A percentile compares a stretch with the other conserved stretches of the same genome.
phyloP scores from a whole-genome alignment of 2,888 invertebrate genomes.

The Diadegma fenestrale region DNA sequence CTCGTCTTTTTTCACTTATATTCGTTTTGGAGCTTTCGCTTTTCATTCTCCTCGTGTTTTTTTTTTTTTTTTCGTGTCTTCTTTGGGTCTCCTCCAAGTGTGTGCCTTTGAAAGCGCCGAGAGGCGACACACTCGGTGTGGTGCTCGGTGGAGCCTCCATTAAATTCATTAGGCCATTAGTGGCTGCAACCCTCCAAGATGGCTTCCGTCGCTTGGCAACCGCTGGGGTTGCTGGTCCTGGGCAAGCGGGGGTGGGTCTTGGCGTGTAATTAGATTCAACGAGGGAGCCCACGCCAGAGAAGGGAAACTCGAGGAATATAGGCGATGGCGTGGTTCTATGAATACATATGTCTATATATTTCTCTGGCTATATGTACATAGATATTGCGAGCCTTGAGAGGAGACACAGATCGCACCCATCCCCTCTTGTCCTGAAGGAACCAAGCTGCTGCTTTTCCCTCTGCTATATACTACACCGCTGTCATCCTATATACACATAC shows the following conservation, averaged over 20 bases:
- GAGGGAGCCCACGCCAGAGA: constrained; percentile 78
- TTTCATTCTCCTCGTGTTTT: constrained; percentile 50
- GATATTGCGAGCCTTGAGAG: constrained; percentile 33
- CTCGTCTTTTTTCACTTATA: constrained; percentile 32
- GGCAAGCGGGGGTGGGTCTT: constrained; percentile 78
- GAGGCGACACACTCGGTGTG: constrained; percentile 63
- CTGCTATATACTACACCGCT: constrained; percentile 44
- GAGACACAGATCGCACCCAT: constrained; percentile 37
- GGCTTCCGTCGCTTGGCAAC: constrained; percentile 85
- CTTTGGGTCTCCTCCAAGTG: constrained; percentile 62
- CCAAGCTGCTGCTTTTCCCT: constrained; percentile 61
- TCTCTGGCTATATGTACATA: not conserved
- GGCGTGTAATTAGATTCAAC: constrained; percentile 84
- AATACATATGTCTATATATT: constrained; percentile 11
- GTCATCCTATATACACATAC: constrained; percentile 15
- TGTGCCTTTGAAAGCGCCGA: constrained; percentile 70
- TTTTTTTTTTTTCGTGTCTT: constrained; percentile 55
- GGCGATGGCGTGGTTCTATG: constrained; percentile 52
- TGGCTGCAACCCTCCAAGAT: constrained; percentile 85
- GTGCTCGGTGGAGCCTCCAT: constrained; percentile 82
- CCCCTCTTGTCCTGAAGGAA: constrained; percentile 44
- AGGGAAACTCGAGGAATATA: constrained; percentile 72
- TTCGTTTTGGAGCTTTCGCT: constrained; percentile 15
- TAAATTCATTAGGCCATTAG: constrained; percentile 85
- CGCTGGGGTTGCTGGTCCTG: constrained; percentile 65